These are phyloP conservation scores for Hozukius guyotensis DNA, from an alignment of 2,797 vertebrate genomes.

Conservation along the genomic window DNA sequence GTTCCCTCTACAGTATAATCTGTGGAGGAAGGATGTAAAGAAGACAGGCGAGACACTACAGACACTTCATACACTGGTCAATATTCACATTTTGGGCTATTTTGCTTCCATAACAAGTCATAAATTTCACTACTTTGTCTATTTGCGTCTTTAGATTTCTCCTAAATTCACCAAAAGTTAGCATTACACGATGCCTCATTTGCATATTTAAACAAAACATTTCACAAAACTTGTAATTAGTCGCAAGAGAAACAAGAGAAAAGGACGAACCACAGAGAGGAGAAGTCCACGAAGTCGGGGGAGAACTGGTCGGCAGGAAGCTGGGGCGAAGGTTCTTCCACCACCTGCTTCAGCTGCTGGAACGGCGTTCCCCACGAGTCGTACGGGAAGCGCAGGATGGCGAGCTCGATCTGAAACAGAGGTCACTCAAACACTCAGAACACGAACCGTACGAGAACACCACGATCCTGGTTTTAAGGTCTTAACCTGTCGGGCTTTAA, in stretches of 20 bases:
- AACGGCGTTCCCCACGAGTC: conserved; percentile 97
- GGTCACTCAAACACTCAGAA: neutral
- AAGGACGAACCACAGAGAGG: conserved; percentile 89
- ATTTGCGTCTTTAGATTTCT: no score
- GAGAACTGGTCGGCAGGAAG: conserved; percentile 92
- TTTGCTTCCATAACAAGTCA: no score
- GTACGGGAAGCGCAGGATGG: conserved; percentile 94
- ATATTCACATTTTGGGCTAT: no score
- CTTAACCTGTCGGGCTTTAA: neutral
- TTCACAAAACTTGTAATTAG: no score
- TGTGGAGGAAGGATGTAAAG: no score
- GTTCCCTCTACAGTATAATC: no score
- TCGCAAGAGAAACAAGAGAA: neutral
- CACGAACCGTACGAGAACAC: neutral
- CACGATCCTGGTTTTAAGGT: neutral
- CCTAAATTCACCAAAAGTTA: no score
- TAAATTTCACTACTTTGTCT: no score
- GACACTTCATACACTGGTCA: no score
- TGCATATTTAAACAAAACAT: no score
- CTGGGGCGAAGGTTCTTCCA: conserved; percentile 95
- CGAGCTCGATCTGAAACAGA: conserved; percentile 89
- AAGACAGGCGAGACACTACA: no score
- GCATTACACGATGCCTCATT: no score
- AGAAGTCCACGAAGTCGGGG: conserved; percentile 93
- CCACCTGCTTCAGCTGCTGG: conserved; percentile 98